These are phyloP conservation scores for Drosophila trichaetosa DNA, from an alignment of 2,888 invertebrate genomes.

Conservation along the genomic window DNA sequence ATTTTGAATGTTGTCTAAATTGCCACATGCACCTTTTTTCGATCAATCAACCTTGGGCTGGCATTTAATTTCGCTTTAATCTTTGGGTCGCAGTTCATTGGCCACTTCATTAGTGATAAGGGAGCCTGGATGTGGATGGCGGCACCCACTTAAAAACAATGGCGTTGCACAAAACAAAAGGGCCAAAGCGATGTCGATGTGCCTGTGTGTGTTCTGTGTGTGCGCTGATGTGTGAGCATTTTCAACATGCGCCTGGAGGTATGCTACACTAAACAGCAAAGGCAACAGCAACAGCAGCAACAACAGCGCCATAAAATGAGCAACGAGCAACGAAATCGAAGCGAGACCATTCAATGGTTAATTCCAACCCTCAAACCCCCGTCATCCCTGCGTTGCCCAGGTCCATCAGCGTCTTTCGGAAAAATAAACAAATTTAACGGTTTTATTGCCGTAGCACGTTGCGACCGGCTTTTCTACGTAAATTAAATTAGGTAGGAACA, in stretches of 20 bases:
- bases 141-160: conserved; percentile 77
- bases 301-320: conserved; percentile 28
- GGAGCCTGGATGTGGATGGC: conserved; percentile 58
- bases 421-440: conserved; percentile 80
- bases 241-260: conserved; percentile 56
- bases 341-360: conserved; percentile 40
- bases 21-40: conserved; percentile 57
- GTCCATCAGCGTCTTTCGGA: conserved; percentile 32
- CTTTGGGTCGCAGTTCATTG: conserved; percentile 77
- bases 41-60: conserved; percentile 59
- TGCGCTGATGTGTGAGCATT: conserved; percentile 40
- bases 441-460: conserved; percentile 78
- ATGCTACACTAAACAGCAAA: conserved; percentile 57
- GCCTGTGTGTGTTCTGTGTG: conserved; percentile 15
- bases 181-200: conserved; percentile 20
- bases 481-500: conserved; percentile 77
- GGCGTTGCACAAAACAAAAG: conserved; percentile 70
- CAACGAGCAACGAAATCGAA: conserved; percentile 58
- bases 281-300: conserved; percentile 23
- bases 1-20: conserved; percentile 34
- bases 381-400: too few species aligned
- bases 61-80: conserved; percentile 77
- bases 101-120: conserved; percentile 78
- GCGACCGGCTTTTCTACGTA: conserved; percentile 68
- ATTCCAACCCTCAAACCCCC: not conserved